phyloP scores from a whole-genome alignment of 2,888 invertebrate genomes.

The Brenthis ino region DNA sequence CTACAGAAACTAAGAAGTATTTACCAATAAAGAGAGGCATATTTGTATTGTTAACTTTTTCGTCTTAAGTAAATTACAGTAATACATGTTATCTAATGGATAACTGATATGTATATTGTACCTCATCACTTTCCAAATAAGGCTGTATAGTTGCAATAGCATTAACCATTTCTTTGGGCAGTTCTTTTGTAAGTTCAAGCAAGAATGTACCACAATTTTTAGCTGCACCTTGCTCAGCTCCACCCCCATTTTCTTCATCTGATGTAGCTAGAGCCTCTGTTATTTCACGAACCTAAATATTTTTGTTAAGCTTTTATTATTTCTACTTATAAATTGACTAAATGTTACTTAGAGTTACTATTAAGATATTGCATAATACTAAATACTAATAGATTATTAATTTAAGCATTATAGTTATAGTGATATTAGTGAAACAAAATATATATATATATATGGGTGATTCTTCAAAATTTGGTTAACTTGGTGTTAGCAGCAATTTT shows the following conservation, averaged over 20 bases:
- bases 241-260: conserved; percentile 73
- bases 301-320: background rate
- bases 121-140: conserved; percentile 84
- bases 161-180: conserved; percentile 83
- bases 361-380: too few species aligned
- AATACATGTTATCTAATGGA: background rate
- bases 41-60: background rate
- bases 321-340: background rate
- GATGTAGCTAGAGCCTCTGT: conserved; percentile 84
- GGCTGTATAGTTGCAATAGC: conserved; percentile 83
- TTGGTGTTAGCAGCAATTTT: too few species aligned
- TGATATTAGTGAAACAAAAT: too few species aligned
- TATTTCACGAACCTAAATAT: conserved; percentile 84
- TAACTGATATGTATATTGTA: conserved; percentile 41
- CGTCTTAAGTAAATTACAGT: background rate
- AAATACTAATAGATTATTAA: too few species aligned
- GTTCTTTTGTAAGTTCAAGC: conserved; percentile 84
- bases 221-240: conserved; percentile 68
- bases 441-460: too few species aligned
- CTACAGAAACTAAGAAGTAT: too few species aligned
- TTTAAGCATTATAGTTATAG: too few species aligned
- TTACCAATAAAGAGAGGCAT: too few species aligned
- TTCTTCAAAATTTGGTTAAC: too few species aligned
- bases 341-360: conserved; percentile 6
- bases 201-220: conserved; percentile 82